Evolutionary conservation across 2,113 vertebrate genomes (phyloP), one percentile per base, ranked within the genome.

Genomic region (Lates calcarifer): DNA sequence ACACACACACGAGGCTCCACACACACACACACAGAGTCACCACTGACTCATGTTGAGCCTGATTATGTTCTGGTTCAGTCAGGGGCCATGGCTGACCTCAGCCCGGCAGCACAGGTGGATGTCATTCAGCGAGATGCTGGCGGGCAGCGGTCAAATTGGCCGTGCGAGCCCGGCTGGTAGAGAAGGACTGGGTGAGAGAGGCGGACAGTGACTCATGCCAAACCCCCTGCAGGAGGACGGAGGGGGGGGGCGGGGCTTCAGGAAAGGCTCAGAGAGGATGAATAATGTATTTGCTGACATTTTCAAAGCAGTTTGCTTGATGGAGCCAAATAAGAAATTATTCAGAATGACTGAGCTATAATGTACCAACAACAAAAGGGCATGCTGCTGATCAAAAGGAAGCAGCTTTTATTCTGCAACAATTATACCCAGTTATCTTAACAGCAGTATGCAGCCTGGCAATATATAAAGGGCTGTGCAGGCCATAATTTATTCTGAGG

Each of bases 171-270:
- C 3, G 5, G 20, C 24, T 35, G 57, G 56, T 49, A 53, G 33
- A 72, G 60, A 17, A 14, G 33, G 31, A 29, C 6, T 5, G 22
- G 64, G 64, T 26, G 63, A 58, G 6, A 41, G 26, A 78, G 67
- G 61, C 8, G 37, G 78, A 63, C 41, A 0, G 33, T 77, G 78
- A 81, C 77, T 77, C 67, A 67, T 29, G 55, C 65, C 47, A 41
- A 39, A 43, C 35, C 63, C 63, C 51, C 56, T 47, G 43, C 65
- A 60, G 47, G 35, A 31, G 8, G 47, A 3, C 1, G 47, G 24
- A 29, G 28, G 9, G 41, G 51, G 20, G 17, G 65, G 37, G 33
- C 0, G 4, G 14, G 35, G 53, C 37, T 56, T 26, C 14, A 9
- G 28, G 5, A 57, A 65, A 7, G 4, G 28, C 39, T 39, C 0